These are phyloP conservation scores for Sinelater perroti DNA, from an alignment of 2,888 invertebrate species.

Conservation along the genomic window DNA sequence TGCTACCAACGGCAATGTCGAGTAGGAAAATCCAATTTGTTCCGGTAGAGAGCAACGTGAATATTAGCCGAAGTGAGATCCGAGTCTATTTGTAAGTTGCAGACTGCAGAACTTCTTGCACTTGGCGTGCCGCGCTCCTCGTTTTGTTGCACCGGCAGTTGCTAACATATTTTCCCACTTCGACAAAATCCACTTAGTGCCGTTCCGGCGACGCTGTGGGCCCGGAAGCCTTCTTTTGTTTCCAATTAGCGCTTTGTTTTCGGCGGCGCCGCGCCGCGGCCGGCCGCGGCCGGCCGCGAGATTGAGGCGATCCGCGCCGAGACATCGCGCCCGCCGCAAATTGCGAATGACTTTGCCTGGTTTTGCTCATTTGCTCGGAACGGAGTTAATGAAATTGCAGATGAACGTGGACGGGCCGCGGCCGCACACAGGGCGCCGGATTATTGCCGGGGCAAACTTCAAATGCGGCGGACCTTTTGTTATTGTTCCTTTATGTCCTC, in stretches of 20 bases:
- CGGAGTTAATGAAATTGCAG: conserved; percentile 15
- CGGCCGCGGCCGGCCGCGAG: not conserved
- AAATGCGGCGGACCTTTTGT: not conserved
- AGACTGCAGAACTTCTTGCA: conserved; percentile 35
- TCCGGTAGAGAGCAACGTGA: conserved; percentile 36
- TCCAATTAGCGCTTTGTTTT: not conserved
- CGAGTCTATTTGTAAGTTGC: conserved; percentile 33
- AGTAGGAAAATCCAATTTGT: conserved; percentile 39
- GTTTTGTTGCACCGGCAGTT: conserved; percentile 20
- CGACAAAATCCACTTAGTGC: not conserved
- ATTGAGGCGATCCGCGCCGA: not conserved
- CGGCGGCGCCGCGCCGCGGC: not conserved
- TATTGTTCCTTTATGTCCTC: too few relatives aligned
- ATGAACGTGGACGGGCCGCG: not conserved
- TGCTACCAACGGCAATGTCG: conserved; percentile 29
- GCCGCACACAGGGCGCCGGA: not conserved
- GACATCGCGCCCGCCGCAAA: conserved; percentile 5
- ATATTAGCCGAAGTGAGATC: conserved; percentile 38
- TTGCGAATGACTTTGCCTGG: conserved; percentile 14
- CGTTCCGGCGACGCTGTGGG: not conserved
- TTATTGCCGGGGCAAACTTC: not conserved
- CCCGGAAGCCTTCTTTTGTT: not conserved
- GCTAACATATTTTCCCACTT: conserved; percentile 1
- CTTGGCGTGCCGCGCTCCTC: conserved; percentile 20
- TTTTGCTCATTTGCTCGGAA: conserved; percentile 19